These are phyloP conservation scores for Halcyon malimbica DNA, from an alignment of 2,113 vertebrate genomes.

Conservation along the genomic window DNA sequence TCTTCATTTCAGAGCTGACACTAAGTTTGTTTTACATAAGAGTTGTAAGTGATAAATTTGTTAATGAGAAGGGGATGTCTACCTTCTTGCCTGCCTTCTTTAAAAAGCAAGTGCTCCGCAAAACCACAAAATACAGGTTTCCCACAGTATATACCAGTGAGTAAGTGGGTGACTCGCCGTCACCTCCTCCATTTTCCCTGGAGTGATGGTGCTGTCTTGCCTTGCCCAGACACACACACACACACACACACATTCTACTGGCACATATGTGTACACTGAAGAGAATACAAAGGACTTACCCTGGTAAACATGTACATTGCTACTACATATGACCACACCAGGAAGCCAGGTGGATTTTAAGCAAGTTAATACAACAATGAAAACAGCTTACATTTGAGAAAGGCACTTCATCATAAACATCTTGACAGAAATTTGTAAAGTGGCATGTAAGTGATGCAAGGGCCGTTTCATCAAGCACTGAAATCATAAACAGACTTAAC, in stretches of 20 bases:
- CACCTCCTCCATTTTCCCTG: conserved; percentile 28
- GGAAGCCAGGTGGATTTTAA: background rate
- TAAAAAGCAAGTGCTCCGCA: background rate
- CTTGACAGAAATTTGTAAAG: background rate
- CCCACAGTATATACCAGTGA: conserved; percentile 24
- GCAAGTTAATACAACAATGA: background rate
- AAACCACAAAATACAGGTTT: conserved; percentile 50
- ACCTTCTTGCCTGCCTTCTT: background rate
- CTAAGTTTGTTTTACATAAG: background rate
- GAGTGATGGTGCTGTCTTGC: conserved; percentile 19
- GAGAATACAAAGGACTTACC: background rate
- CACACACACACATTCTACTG: background rate
- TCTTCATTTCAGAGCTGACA: background rate
- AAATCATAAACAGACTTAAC: background rate
- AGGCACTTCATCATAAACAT: background rate
- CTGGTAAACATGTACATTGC: background rate
- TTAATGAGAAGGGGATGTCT: background rate
- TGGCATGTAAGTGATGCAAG: background rate
- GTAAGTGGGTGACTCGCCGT: conserved; percentile 37
- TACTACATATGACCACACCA: background rate
- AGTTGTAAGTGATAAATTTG: background rate
- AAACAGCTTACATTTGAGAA: background rate
- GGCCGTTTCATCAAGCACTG: background rate
- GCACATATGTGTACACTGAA: background rate
- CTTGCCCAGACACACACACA: conserved; percentile 4